Evolutionary conservation across 2,113 vertebrate species (phyloP), one percentile per base, ranked within the genome.

Genomic region (Rhinichthys klamathensis): DNA sequence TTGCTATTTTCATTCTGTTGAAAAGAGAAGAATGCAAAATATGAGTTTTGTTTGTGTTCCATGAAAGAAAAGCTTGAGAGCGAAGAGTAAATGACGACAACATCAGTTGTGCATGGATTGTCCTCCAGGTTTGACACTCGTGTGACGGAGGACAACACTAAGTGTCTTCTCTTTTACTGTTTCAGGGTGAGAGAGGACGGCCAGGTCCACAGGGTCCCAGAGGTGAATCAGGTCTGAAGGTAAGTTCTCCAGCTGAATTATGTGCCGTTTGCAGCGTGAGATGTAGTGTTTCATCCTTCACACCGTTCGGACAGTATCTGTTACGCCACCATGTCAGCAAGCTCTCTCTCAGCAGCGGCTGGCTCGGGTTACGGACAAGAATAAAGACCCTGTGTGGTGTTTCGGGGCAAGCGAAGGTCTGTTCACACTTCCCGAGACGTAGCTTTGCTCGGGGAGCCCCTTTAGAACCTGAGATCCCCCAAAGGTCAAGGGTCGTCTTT

Each of bases 151-250:
- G 46, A n/a, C 18, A n/a, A 1, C 30, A 16, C 41, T 27, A 1
- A 60, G 30, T 3, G 35, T 8, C 35, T 72, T 41, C 35, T 77
- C 15, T 13, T 27, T 30, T 67, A 9, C 54, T 84, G 4, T 87
- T 86, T 77, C 6, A 90, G 98, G 98, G 98, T 15, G 96, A 97
- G 80, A 90, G 88, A 91, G 98, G 97, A 3, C 92, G 92, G 77
- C 65, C 91, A 44, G 98, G 98, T 90, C 92, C 92, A 75, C 90
- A 91, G 38, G 98, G 98, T 1, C 90, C 88, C 0, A 90, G 92
- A 56, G 97, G 98, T 72, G 91, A 95, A 87, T 91, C 89, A 91
- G 97, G 97, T 88, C 84, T 90, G 90, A 94, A 90, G 95, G 98
- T 99, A 96, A 94, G 32, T 70, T 56, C 51, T 56, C 35, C 32